These are phyloP conservation scores for Cistogaster globosa DNA, from an alignment of 2,888 invertebrate genomes.

Conservation along the genomic window DNA sequence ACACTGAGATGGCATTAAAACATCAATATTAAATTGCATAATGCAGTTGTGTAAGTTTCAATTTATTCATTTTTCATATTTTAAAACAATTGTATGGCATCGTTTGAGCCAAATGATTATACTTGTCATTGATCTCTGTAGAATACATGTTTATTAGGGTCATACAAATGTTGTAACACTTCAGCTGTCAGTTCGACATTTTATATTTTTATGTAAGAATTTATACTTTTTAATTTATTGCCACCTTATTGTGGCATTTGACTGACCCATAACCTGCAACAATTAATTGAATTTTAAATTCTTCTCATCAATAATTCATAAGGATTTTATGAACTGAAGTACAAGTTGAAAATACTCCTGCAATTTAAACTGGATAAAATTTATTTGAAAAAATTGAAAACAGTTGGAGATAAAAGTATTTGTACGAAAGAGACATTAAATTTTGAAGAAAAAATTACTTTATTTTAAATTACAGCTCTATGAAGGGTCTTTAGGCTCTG, in stretches of 20 bases:
- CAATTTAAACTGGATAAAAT: neutral
- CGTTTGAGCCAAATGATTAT: slow-evolving; percentile 45
- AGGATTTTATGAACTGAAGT: slow-evolving; percentile 48
- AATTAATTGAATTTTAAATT: slow-evolving; percentile 63
- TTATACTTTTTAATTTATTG: slow-evolving; percentile 28
- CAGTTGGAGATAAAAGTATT: neutral
- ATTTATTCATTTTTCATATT: neutral
- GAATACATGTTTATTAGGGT: slow-evolving; percentile 45
- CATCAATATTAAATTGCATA: slow-evolving; percentile 39
- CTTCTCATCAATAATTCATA: slow-evolving; percentile 60
- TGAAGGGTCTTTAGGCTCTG: no score
- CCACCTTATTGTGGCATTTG: slow-evolving; percentile 19
- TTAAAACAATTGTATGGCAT: slow-evolving; percentile 33
- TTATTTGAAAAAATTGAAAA: neutral
- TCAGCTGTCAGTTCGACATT: slow-evolving; percentile 5
- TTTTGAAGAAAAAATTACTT: no score
- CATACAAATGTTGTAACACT: slow-evolving; percentile 21
- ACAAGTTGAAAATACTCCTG: slow-evolving; percentile 1
- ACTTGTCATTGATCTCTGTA: slow-evolving; percentile 34
- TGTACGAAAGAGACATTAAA: neutral
- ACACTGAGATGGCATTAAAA: slow-evolving; percentile 47
- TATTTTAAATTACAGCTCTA: no score
- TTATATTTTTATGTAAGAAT: slow-evolving; percentile 9
- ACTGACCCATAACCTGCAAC: slow-evolving; percentile 12
- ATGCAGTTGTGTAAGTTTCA: slow-evolving; percentile 14